Conservation (phyloP, 2,797 vertebrate species). For the Pangasius sanitwongsei region DNA sequence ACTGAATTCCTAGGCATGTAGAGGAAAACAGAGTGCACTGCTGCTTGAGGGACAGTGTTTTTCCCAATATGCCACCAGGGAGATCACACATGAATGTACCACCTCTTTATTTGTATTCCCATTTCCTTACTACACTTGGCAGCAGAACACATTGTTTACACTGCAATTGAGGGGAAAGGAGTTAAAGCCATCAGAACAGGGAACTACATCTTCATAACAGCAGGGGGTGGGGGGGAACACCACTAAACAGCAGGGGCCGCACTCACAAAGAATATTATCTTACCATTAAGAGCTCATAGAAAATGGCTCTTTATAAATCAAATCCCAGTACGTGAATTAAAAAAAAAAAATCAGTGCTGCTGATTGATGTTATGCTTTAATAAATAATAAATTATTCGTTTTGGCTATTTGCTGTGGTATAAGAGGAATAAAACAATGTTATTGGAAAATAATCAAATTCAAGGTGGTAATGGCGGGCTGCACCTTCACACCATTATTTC, state of each 20-base stretch:
- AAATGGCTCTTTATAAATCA: background rate
- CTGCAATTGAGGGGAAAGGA: background rate
- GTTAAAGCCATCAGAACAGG: background rate
- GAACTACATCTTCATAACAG: background rate
- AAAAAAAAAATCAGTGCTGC: background rate
- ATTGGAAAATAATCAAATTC: background rate
- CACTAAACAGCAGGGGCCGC: no score
- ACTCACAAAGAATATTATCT: background rate
- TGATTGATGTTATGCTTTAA: background rate
- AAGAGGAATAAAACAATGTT: background rate
- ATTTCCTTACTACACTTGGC: background rate
- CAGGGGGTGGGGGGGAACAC: background rate
- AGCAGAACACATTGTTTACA: slow-evolving; percentile 2
- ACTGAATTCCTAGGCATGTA: background rate
- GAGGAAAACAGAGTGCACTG: background rate
- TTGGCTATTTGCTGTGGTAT: background rate
- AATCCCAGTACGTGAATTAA: background rate
- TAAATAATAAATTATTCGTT: background rate
- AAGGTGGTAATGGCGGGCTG: no score
- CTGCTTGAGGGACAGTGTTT: background rate
- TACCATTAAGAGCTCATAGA: background rate
- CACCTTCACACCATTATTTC: background rate
- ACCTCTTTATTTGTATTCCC: background rate
- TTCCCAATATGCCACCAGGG: background rate
- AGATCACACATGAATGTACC: background rate